Evolutionary conservation across 35 echinoderm and acorn worm species (phyloP), one percentile per base, ranked within the genome.

Genomic region (Apostichopus japonicus): DNA sequence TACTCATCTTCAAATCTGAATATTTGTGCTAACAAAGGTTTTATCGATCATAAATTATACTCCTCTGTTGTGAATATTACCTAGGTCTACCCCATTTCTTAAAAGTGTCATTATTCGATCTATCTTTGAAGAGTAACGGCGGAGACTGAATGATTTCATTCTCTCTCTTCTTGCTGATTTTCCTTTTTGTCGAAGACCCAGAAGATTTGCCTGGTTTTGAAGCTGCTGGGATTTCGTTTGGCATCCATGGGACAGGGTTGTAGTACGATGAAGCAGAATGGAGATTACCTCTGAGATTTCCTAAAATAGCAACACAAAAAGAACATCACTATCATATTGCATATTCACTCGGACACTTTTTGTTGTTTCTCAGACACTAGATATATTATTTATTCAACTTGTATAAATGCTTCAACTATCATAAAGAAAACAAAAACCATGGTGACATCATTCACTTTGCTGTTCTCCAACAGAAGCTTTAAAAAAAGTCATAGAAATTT

Each of bases 161-260:
- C 56, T 57, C 54, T 57, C 56, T 57, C 17, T 5, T 21, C 21
- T 58, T 21, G 54, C 21, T 84, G 54, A 17, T 23, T n/a, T 23
- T 54, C 21, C 55, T 84, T 16, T 24, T 58, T 0, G 54, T 57
- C 6, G 54, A n/a, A 57, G 81, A 57, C 16, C 56, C 55, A 7
- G 54, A 57, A 51, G 8, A 57, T 10, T 84, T 84, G 9, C 17
- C 54, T 58, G 25, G 78, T 80, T 80, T 33, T 44, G 78, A 17
- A 44, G 23, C 54, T 22, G 81, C 19, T 23, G 81, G 55, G 9
- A 24, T 84, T 22, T 84, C 54, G 19, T 17, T 84, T 57, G 81
- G 81, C 53, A 58, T 84, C 81, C 81, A 84, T 13, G 81, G 81
- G 56, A 84, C 17, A 11, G 81, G 81, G 5, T 84, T 84, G 56